Conservation (phyloP, 2,797 vertebrate species). For the Pseudochirops cupreus region DNA sequence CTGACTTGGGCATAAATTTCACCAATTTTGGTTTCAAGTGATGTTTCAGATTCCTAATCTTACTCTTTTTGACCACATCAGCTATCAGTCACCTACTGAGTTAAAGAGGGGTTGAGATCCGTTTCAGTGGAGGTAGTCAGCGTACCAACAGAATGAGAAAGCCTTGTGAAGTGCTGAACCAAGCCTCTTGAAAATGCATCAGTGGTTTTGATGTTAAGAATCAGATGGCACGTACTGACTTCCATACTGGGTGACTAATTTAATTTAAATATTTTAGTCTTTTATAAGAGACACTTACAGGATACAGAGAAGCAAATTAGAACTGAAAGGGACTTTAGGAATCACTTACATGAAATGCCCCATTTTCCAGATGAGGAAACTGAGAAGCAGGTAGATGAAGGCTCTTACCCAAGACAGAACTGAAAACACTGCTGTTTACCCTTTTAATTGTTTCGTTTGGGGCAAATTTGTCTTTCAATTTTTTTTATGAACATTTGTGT, state of each 20-base stretch:
- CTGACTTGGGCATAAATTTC: neutral
- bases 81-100: neutral
- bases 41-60: neutral
- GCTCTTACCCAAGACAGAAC: too few species aligned
- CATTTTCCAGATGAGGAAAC: neutral
- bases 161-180: neutral
- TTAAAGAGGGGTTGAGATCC: neutral
- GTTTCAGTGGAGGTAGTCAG: neutral
- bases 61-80: neutral
- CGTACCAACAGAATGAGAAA: neutral
- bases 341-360: too few species aligned
- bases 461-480: too few species aligned
- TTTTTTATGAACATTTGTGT: too few species aligned
- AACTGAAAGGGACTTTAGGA: neutral
- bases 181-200: neutral
- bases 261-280: neutral
- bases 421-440: too few species aligned
- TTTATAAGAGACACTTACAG: neutral
- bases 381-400: too few species aligned
- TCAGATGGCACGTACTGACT: neutral
- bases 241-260: neutral
- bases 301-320: neutral
- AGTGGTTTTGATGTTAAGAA: neutral
- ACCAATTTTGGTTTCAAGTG: neutral
- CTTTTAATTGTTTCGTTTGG: too few species aligned